Evolutionary conservation across 2,888 invertebrate species (phyloP), one percentile per base, ranked within the genome.

Genomic region (Calliopum simillimum): DNA sequence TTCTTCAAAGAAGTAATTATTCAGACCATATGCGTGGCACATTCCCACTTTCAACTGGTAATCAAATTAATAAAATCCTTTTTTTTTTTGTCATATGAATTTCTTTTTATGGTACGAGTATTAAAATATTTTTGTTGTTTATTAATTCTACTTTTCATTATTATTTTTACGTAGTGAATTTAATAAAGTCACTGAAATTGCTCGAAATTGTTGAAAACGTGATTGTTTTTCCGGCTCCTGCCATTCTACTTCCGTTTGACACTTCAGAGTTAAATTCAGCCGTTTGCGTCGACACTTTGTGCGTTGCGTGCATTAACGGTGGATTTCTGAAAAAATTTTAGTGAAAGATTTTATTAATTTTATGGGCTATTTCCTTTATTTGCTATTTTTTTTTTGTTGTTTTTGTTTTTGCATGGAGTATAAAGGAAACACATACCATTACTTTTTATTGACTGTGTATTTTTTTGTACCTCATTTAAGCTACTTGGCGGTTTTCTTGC

Each of bases 1-100:
- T n/a, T n/a, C n/a, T n/a, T n/a, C n/a, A n/a, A n/a, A n/a, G n/a
- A 23, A n/a, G 6, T 33, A 41, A n/a, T n/a, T 21, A n/a, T 16
- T 11, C 16, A 51, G 4, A 6, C n/a, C n/a, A 2, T 19, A 19
- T 21, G 16, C 51, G 21, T 6, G 4, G 4, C 19, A 16, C 21
- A 51, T 16, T 51, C 19, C 8, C 51, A 11, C 19, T 51, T n/a
- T 51, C 51, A 16, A 33, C 8, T 25, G 41, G 33, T 58, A 58
- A 58, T 58, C 58, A 58, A 58, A 58, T 58, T 58, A 58, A 58
- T 16, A 41, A 41, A 58, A 58, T 58, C 58, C 58, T 33, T 58
- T 51, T 58, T 58, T 33, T 58, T 51, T 58, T 58, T 14, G 41
- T 58, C 41, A 16, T 41, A n/a, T 3, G 13, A 2, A 33, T 41